Base-by-base conservation (phyloP, 2,888 invertebrate genomes). In the Sepioteuthis lessoniana region DNA sequence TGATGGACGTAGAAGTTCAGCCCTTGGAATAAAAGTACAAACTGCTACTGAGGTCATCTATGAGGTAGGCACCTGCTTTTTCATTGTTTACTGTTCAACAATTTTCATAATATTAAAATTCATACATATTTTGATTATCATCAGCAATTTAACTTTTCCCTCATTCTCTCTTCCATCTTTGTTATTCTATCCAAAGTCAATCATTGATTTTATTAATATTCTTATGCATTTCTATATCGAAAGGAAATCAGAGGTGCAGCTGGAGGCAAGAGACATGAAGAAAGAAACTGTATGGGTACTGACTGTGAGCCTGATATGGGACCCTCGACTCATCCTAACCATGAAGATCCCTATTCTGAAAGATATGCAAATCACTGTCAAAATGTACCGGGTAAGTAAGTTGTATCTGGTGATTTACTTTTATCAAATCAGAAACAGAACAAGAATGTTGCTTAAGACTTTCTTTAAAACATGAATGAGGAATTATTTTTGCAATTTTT, bases 1-100 rank as follows among this genome's bases (percentile, higher is more conserved):
- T 76, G 76, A 76, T 76, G 76, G 76, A 76, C 76, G 76, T n/a
- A 76, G 76, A 76, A 76, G 76, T 76, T 76, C 76, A 76, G 76
- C 76, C 76, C 76, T 76, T n/a, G 76, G 76, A 76, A 76, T 76
- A 16, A 76, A 76, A 76, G 76, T 76, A 4, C 76, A 76, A 16
- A 76, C 76, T 16, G 76, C 76, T 76, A 76, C 76, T 76, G 76
- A 76, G 16, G 76, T 76, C 19, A 76, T 76, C 76, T 76, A 76
- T 76, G 76, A 76, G 76, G 76, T 76, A 76, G n/a, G 76, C 3
- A 55, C 21, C 21, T 21, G n/a, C n/a, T 21, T 21, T 55, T 55
- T 55, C 7, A 42, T 5, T 42, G 21, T 55, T 25, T 55, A 25
- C 21, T 25, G 5, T 55, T 4, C 21, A 2, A 21, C 4, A 25